Conservation (phyloP, 2,113 vertebrate species). For the Aegithalos caudatus region DNA sequence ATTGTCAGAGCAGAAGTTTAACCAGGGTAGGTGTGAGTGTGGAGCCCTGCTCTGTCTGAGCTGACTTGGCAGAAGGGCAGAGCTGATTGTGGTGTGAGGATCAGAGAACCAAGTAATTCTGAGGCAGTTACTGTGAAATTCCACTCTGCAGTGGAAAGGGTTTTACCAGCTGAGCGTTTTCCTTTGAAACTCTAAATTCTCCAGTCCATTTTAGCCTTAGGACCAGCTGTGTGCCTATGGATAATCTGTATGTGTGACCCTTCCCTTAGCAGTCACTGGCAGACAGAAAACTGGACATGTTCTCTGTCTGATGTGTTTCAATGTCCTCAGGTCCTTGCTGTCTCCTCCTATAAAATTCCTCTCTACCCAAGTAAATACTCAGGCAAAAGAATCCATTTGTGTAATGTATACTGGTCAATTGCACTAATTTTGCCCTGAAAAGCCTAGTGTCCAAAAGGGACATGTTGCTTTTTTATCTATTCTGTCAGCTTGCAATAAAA, state of each 20-base stretch:
- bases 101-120: background rate
- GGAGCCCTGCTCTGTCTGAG: background rate
- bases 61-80: background rate
- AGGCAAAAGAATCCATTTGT: background rate
- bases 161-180: background rate
- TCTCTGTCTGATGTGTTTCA: background rate
- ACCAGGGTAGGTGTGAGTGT: background rate
- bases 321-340: background rate
- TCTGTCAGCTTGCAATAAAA: background rate
- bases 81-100: background rate
- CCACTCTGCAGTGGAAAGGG: background rate
- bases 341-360: background rate
- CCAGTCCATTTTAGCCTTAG: background rate
- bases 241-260: background rate
- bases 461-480: background rate
- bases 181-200: background rate
- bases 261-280: background rate
- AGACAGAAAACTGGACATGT: background rate
- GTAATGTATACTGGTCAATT: background rate
- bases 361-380: background rate
- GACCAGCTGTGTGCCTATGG: background rate
- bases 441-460: background rate
- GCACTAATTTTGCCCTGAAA: background rate
- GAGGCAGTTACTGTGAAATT: background rate
- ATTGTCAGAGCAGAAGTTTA: background rate